Evolutionary conservation across 2,888 invertebrate genomes (phyloP).

Genomic region (Operophtera brumata): DNA sequence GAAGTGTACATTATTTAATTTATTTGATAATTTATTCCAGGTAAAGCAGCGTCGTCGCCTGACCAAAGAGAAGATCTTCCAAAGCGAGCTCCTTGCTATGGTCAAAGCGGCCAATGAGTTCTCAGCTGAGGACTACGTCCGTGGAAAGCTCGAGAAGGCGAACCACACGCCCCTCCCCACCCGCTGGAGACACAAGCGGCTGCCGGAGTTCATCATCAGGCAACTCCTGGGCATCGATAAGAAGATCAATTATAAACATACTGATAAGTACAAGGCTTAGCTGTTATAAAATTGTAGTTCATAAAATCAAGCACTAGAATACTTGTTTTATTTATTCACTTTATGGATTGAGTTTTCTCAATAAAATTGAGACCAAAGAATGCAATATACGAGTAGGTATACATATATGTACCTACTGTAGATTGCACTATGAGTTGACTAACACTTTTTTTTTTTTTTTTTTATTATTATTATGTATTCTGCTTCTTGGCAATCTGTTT

Average conservation of each 20-base stretch:
- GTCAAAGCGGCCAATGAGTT: constrained; percentile 88
- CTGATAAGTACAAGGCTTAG: constrained; percentile 69
- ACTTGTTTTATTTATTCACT: constrained; percentile 1
- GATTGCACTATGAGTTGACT: too few species aligned
- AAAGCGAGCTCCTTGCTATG: constrained; percentile 84
- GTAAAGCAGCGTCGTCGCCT: constrained; percentile 84
- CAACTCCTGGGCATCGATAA: constrained; percentile 83
- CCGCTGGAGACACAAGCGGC: constrained; percentile 80
- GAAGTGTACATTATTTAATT: too few species aligned
- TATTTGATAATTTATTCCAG: constrained; percentile 47
- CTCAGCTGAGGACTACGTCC: constrained; percentile 86
- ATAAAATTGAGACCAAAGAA: too few species aligned
- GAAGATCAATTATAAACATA: constrained; percentile 74
- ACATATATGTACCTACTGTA: too few species aligned
- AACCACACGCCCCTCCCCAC: constrained; percentile 82
- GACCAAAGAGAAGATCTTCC: constrained; percentile 89
- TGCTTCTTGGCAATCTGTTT: too few species aligned
- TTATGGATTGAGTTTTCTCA: too few species aligned
- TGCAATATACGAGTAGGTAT: too few species aligned
- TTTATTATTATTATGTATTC: too few species aligned
- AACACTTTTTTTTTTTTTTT: too few species aligned
- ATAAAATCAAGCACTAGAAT: constrained; percentile 9
- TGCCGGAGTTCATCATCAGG: constrained; percentile 85
- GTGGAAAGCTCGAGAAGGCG: constrained; percentile 81
- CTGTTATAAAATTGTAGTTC: constrained; percentile 20